These are phyloP conservation scores for Galagoides demidoff DNA, from an alignment of 2,797 vertebrate genomes.

Conservation along the genomic window DNA sequence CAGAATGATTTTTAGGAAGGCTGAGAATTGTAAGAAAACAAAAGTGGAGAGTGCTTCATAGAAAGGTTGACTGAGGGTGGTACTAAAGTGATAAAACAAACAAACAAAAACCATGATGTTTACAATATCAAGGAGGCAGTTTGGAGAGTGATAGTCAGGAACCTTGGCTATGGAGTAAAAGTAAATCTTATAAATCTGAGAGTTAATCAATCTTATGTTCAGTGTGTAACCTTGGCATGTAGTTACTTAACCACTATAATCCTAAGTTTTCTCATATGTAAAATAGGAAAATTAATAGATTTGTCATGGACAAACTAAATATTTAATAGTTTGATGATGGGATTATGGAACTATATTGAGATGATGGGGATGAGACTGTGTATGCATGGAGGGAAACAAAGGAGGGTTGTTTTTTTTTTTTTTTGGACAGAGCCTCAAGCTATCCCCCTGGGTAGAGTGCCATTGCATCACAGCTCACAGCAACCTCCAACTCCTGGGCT, in stretches of 20 bases:
- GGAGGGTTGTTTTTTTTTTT: not conserved
- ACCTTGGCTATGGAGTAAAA: not conserved
- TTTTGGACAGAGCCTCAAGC: too few species aligned
- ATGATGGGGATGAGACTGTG: not conserved
- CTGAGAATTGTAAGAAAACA: not conserved
- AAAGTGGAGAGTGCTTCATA: not conserved
- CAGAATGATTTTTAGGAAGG: conserved; percentile 32
- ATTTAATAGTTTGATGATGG: not conserved
- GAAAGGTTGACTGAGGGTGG: not conserved
- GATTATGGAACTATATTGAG: not conserved
- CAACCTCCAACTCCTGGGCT: too few species aligned
- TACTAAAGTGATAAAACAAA: not conserved
- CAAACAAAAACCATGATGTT: not conserved
- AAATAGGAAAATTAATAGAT: not conserved
- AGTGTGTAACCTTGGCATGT: not conserved
- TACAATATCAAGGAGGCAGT: not conserved
- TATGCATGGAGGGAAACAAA: not conserved
- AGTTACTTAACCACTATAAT: not conserved
- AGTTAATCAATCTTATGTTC: not conserved
- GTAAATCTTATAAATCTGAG: conserved; percentile 3
- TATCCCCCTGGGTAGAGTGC: too few species aligned
- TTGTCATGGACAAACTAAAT: not conserved
- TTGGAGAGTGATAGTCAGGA: not conserved
- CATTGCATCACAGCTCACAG: too few species aligned
- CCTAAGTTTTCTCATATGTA: not conserved